Percentiles rank a stretch among this genome's conserved stretches.
Conservation (phyloP, 2,113 vertebrate genomes). For the Lepus americanus region DNA sequence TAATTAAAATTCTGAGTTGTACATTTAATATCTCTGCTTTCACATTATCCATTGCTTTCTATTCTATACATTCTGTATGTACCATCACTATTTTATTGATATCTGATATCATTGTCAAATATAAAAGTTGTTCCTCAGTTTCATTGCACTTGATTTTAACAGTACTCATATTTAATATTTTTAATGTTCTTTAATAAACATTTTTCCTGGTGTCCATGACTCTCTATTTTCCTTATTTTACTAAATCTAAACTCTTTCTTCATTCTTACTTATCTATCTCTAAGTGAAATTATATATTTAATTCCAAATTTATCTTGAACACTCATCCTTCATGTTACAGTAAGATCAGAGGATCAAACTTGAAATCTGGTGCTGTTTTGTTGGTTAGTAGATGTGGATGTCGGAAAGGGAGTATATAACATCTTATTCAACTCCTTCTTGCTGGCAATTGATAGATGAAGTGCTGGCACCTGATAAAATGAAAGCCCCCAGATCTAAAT, state of each 20-base stretch:
- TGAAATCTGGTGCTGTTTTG: not conserved
- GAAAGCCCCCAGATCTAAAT: not conserved
- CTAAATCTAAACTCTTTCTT: not conserved
- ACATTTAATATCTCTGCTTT: not conserved
- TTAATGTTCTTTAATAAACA: not conserved
- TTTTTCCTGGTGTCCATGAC: not conserved
- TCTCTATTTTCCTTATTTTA: not conserved
- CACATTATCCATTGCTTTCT: not conserved
- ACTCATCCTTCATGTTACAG: not conserved
- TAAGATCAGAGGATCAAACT: not conserved
- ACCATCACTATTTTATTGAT: not conserved
- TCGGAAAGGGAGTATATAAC: no score
- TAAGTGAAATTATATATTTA: not conserved
- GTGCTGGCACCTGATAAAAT: not conserved
- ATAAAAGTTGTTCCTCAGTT: not conserved
- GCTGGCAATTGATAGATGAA: not conserved
- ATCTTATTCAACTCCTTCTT: not conserved
- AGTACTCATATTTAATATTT: conserved; percentile 6
- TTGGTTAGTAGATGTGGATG: no score
- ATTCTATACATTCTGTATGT: not conserved
- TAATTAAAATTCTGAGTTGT: not conserved
- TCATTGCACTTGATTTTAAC: not conserved
- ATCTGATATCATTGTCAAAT: not conserved
- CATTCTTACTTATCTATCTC: not conserved
- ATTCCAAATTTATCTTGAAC: conserved; percentile 1